phyloP scores from a whole-genome alignment of 1,140 invertebrate genomes.

The Propsilocerus akamusi region DNA sequence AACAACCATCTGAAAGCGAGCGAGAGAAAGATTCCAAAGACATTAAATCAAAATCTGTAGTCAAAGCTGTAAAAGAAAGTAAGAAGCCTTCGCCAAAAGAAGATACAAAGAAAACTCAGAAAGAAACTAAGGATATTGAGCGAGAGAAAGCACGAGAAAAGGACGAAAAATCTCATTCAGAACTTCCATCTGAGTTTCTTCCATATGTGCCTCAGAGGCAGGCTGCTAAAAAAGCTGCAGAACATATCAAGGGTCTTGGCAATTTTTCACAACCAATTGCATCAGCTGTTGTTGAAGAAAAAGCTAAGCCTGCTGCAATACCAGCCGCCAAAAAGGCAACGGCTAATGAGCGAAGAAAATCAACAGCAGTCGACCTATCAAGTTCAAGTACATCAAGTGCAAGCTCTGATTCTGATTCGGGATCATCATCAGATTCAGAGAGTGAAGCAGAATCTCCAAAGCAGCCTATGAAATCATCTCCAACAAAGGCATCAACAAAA shows the following conservation, averaged over 20 bases:
- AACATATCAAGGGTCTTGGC: slow-evolving; percentile 63
- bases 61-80: slow-evolving; percentile 12
- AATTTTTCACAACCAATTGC: slow-evolving; percentile 29
- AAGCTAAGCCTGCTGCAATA: slow-evolving; percentile 15
- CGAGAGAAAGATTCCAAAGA: slow-evolving; percentile 14
- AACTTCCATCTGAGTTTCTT: slow-evolving; percentile 22
- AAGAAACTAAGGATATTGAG: slow-evolving; percentile 9
- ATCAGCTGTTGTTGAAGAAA: slow-evolving; percentile 26
- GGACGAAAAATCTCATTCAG: slow-evolving; percentile 11
- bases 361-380: background rate
- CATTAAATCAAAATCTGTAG: slow-evolving; percentile 22
- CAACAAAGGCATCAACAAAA: background rate
- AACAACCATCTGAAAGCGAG: slow-evolving; percentile 19
- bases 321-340: slow-evolving; percentile 13
- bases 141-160: slow-evolving; percentile 10
- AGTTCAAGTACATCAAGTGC: slow-evolving; percentile 14
- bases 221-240: slow-evolving; percentile 78
- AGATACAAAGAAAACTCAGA: slow-evolving; percentile 10
- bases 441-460: slow-evolving; percentile 9
- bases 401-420: slow-evolving; percentile 20
- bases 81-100: slow-evolving; percentile 17
- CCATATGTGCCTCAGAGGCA: slow-evolving; percentile 75
- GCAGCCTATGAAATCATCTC: background rate
- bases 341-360: slow-evolving; percentile 17
- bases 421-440: slow-evolving; percentile 23